Base-by-base conservation (phyloP, 1,140 invertebrate genomes). In the Brachionus calyciflorus region DNA sequence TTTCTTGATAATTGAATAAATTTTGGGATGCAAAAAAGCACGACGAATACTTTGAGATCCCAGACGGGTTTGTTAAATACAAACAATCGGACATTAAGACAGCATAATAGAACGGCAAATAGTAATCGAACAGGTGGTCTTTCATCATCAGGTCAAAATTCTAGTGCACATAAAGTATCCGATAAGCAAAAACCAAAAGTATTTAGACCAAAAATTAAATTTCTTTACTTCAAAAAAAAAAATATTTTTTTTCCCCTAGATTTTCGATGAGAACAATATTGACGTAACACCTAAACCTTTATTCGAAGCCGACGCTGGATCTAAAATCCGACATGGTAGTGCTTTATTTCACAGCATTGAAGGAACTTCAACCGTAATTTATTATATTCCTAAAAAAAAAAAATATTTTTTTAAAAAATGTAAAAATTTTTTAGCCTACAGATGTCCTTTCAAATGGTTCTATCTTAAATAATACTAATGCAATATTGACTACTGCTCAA, bases 291-390 rank as follows among this genome's bases (percentile, higher is more conserved):
- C 69, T 9, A 73, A 73, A 24, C 69, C 69, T 33, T n/a, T 73
- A 40, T 12, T 26, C 24, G 69, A 73, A 33, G 19, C 17, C 19
- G 69, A 73, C n/a, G 14, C 21, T 12, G 37, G 19, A 5, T 40
- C 46, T 4, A 73, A 73, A 41, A 51, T 51, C n/a, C 37, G 69
- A 73, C 46, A 73, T 55, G 69, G 46, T 1, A 73, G 69, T 55
- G 69, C 69, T n/a, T 28, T 73, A 10, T 73, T 73, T 46, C 69
- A 73, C n/a, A 73, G 69, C 46, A 51, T 73, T 49, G 69, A 73
- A 40, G 69, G 69, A 49, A 73, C 46, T 40, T 51, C 69, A 24
- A 73, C 69, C 12, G 69, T 73, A 73, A 53, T 26, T 44, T 69
- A 5, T 37, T 19, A 68, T 37, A 41, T 2, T 1, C 7, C 6